Evolutionary conservation across 2,888 invertebrate species (phyloP).

Genomic region (Matsumyia berberina): DNA sequence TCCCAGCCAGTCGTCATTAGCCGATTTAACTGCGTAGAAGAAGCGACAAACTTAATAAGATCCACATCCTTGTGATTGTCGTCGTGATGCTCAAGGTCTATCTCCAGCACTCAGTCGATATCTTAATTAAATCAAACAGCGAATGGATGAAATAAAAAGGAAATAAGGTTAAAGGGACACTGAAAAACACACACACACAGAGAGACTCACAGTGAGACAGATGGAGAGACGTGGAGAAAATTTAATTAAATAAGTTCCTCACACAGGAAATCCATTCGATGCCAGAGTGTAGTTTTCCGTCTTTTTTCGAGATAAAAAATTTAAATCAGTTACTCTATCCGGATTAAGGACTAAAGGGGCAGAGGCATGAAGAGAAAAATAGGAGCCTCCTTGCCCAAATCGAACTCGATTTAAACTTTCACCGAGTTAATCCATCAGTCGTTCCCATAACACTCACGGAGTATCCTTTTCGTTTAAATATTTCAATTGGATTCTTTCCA

Average conservation of each 20-base stretch:
- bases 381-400: constrained; percentile 11
- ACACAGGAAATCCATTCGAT: constrained; percentile 16
- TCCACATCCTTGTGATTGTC: not conserved
- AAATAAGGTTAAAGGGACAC: not conserved
- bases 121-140: constrained; percentile 27
- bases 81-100: not conserved
- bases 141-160: not conserved
- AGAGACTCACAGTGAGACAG: not conserved
- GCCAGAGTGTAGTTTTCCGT: not conserved
- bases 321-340: constrained; percentile 27
- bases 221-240: not conserved
- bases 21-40: not conserved
- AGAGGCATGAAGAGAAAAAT: no score
- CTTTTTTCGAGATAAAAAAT: not conserved
- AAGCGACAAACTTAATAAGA: not conserved
- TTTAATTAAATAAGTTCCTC: constrained; percentile 39
- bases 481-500: constrained; percentile 57
- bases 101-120: not conserved
- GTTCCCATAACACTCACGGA: constrained; percentile 35
- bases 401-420: not conserved
- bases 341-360: not conserved
- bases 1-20: not conserved
- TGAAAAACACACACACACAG: not conserved
- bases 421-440: constrained; percentile 29
- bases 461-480: constrained; percentile 57